Base-by-base conservation (phyloP, 2,888 invertebrate genomes). In the Leptinotarsa peninsularis region DNA sequence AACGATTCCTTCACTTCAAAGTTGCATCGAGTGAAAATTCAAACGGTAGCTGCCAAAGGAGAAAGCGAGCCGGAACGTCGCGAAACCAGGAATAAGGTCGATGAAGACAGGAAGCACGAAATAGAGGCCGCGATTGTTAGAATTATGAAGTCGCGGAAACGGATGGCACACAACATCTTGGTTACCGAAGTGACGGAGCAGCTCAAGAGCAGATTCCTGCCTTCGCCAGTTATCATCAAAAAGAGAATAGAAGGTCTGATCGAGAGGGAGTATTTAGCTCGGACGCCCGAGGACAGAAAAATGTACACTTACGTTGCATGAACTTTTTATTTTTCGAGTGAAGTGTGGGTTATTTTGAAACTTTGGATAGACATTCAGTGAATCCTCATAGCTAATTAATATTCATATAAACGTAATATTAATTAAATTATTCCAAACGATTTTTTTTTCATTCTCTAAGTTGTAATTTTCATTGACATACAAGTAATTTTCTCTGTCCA, bases 191-290 rank as follows among this genome's bases (percentile, higher is more conserved):
- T 99, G 82, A 98, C 98, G 77, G 97, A 98, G 88, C 98, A 99
- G 90, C 91, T 99, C 83, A 97, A 96, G 90, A 95, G 95, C 84
- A 93, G 99, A 87, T 99, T 99, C 93, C 92, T 98, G 90, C 99
- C 99, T 80, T 97, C 97, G 84, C 99, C 99, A 72, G 96, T 97
- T 83, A 95, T 98, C 83, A 99, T 99, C 88, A 99, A 99, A 91
- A 98, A 99, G 89, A 94, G 99, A 88, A 99, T 99, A 90, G 99
- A 99, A 91, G 98, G 98, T 79, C 93, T 99, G 86, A 99, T 99
- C 89, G 99, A 99, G 90, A 92, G 99, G 83, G 99, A 99, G 90
- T 99, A 99, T 91, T 92, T 99, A 87, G 97, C 98, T 82, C 94
- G 99, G 89, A 98, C 98, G 87, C 95, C 97, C 76, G 97, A 98